Conservation (phyloP, 2,888 invertebrate genomes). For the Frankliniella intonsa region DNA sequence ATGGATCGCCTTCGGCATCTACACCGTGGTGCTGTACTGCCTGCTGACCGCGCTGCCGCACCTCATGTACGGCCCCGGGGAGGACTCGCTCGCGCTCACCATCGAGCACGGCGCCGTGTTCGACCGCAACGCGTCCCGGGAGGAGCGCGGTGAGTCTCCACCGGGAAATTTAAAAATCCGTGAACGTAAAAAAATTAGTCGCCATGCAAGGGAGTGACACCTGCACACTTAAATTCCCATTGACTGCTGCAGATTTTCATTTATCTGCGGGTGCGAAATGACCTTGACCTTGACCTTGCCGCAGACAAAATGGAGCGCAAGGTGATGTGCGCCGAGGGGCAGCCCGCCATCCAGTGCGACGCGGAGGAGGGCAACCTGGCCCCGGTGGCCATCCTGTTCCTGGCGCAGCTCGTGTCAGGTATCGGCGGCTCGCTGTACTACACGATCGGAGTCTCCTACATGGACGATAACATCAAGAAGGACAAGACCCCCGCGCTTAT, state of each 20-base stretch:
- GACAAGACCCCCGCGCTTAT: conserved; percentile 66
- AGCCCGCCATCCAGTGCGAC: conserved; percentile 47
- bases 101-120: conserved; percentile 53
- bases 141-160: conserved; percentile 42
- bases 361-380: conserved; percentile 55
- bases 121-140: conserved; percentile 47
- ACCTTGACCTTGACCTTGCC: conserved; percentile 12
- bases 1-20: conserved; percentile 63
- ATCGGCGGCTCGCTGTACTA: conserved; percentile 65
- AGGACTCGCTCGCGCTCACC: conserved; percentile 59
- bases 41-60: conserved; percentile 63
- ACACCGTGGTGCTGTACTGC: conserved; percentile 61
- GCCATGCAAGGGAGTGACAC: conserved; percentile 29
- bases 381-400: conserved; percentile 59
- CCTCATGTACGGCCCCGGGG: conserved; percentile 63
- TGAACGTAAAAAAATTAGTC: conserved; percentile 21
- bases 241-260: no score
- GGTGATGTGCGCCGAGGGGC: conserved; percentile 51
- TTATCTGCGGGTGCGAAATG: neutral
- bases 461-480: conserved; percentile 72
- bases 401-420: conserved; percentile 66
- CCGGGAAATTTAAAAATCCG: no score
- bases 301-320: conserved; percentile 52
- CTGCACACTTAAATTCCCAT: no score
- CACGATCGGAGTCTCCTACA: conserved; percentile 65